Evolutionary conservation across 2,888 invertebrate genomes (phyloP).

Genomic region (Sympetrum striolatum): DNA sequence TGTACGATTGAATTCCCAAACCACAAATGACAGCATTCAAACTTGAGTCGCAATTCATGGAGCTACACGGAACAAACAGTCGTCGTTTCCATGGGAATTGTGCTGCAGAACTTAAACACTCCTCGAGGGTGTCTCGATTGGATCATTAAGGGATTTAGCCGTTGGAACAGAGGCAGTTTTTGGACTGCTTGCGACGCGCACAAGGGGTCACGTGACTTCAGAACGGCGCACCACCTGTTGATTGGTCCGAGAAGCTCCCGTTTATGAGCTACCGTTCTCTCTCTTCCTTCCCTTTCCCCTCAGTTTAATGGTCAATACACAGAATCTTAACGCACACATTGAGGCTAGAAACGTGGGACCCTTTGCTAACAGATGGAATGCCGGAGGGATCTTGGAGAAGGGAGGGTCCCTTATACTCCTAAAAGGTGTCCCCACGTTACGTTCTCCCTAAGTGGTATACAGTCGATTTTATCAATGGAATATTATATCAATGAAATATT

Average conservation of each 20-base stretch:
- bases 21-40: too few relatives aligned
- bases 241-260: not conserved
- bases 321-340: not conserved
- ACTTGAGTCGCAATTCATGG: not conserved
- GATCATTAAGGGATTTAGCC: not conserved
- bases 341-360: not conserved
- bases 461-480: too few relatives aligned
- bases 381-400: not conserved
- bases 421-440: too few relatives aligned
- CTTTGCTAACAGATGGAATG: not conserved
- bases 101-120: not conserved
- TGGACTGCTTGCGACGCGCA: not conserved
- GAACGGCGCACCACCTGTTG: not conserved
- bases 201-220: not conserved
- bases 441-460: too few relatives aligned
- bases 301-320: not conserved
- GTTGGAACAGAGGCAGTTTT: not conserved
- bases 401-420: too few relatives aligned
- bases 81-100: not conserved
- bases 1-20: too few relatives aligned
- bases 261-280: not conserved
- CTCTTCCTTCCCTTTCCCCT: not conserved
- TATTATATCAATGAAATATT: too few relatives aligned
- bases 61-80: not conserved
- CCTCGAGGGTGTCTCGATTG: not conserved